Base-by-base conservation (phyloP, 2,113 vertebrate species). In the Ceuthmochares aereus region DNA sequence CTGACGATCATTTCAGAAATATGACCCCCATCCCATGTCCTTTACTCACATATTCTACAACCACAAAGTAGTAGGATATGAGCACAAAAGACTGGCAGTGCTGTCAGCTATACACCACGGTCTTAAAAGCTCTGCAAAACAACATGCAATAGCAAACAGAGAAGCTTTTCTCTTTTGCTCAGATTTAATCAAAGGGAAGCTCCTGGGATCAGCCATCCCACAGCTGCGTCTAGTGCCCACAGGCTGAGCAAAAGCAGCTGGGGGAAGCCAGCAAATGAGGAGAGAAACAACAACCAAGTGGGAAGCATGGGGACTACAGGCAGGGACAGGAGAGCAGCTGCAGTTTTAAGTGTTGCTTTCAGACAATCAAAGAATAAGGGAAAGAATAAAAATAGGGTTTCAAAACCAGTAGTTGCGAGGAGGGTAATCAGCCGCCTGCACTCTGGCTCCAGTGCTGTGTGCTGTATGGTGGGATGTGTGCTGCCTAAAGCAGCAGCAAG, bases 11-110 rank as follows among this genome's bases (percentile, higher is more conserved):
- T 70, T 63, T 81, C 52, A 60, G 73, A 89, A 66, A 64, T 29
- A 37, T 9, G 18, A 8, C 4, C 5, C 17, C 14, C 7, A 19
- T 19, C 2, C 5, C 4, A 0, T 8, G 36, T 11, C 19, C 42
- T 45, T 82, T 55, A 25, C 23, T 76, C 43, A 52, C 51, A 47
- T 7, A 3, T 3, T 20, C 18, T 10, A 20, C 21, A 21, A 10
- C 26, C 56, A 45, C 43, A 21, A 6, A 68, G 54, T 45, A 45
- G n/a, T 3, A 14, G 17, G 12, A 18, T 13, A 37, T 16, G 73
- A 68, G 29, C 26, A 29, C 26, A 32, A 30, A 36, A 78, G 10
- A 18, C 58, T 62, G 60, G 32, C 1, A 4, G 20, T 45, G 15
- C 34, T 56, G 34, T 15, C 73, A 70, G 36, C 32, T 64, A 11